Evolutionary conservation across 2,113 vertebrate species (phyloP), one percentile per base, ranked within the genome.

Genomic region (Erinaceus europaeus): DNA sequence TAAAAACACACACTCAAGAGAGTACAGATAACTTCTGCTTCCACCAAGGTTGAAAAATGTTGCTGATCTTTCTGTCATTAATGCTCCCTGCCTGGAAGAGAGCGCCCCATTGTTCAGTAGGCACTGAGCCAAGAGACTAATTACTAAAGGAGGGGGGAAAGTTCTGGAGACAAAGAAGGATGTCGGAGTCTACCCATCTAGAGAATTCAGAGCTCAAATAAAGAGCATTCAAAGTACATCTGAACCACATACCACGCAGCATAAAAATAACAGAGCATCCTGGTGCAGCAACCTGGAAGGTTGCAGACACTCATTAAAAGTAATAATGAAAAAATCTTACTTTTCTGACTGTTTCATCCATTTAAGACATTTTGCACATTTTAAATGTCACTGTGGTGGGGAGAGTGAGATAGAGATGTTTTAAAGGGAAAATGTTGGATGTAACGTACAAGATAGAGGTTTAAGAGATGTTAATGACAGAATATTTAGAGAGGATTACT

Each of bases 111-210:
- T 91, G 88, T 69, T 76, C 44, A 71, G 34, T 42, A 0, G 46
- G 3, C 10, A 48, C 48, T 1, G 0, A 86, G 77, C 17, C 74
- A 88, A 68, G 80, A 48, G 84, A 55, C 64, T 88, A 87, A 96
- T 91, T 94, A 95, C 69, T 53, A 81, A 94, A 67, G 71, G 48
- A 69, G n/a, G 1, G 0, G 42, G 59, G 21, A 42, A 86, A 68
- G 84, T 91, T 96, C 90, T 83, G 88, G 42, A 93, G 73, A 90
- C 46, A 90, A 75, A 92, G 91, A 84, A 85, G 62, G 92, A 91
- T 25, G 74, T 34, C 4, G 2, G 27, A 32, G 82, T 90, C 64
- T 57, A 82, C 72, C 69, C 57, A 32, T 71, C 87, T 61, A 46
- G 29, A 95, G 78, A 78, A 82, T 64, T 57, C 61, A 34, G 67